Conservation (phyloP, 2,113 vertebrate species). For the Lophotis ruficrista region DNA sequence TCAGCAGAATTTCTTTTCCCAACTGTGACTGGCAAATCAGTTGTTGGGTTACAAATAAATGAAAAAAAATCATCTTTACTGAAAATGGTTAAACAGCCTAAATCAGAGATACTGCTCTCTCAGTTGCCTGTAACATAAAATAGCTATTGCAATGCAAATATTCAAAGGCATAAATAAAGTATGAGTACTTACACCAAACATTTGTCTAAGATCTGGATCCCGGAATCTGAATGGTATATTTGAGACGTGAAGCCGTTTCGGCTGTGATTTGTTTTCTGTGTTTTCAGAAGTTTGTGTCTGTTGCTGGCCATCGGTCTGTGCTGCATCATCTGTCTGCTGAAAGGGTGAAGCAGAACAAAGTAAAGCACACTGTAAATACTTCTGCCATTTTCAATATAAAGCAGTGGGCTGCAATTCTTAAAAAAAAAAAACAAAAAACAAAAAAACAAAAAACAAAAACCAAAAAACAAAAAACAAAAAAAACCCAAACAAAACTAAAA, state of each 20-base stretch:
- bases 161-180: not conserved
- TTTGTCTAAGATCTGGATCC: constrained; percentile 97
- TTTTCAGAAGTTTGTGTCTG: constrained; percentile 90
- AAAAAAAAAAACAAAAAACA: not conserved
- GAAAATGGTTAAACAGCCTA: not conserved
- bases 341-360: constrained; percentile 39
- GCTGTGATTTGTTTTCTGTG: constrained; percentile 95
- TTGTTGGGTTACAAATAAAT: not conserved
- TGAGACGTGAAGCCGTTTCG: constrained; percentile 95
- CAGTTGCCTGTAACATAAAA: fast-evolving
- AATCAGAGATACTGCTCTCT: not conserved
- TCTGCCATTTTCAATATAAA: not conserved
- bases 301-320: constrained; percentile 89
- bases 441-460: too few relatives aligned
- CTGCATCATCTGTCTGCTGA: constrained; percentile 95
- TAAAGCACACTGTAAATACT: constrained; percentile 6
- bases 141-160: not conserved
- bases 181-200: constrained; percentile 91
- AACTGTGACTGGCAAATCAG: not conserved
- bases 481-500: not conserved
- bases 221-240: constrained; percentile 98
- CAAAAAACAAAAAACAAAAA: not conserved
- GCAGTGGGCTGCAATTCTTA: not conserved
- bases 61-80: not conserved
- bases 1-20: not conserved